These are phyloP conservation scores for Drosophila pachea DNA, from an alignment of 1,140 invertebrate genomes.

Conservation along the genomic window DNA sequence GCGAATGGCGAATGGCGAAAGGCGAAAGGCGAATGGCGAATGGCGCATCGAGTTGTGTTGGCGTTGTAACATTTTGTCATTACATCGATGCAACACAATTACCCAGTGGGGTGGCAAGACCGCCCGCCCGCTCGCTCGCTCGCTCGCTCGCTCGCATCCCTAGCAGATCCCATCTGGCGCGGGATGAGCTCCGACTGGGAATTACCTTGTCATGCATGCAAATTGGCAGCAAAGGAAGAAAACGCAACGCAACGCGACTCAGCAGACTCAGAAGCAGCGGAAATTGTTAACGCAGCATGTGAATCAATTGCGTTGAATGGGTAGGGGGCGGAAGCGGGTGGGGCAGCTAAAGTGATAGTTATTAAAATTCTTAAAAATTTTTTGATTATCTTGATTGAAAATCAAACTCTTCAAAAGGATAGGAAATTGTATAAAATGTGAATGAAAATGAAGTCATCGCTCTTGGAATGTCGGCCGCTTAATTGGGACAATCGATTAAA, in stretches of 20 bases:
- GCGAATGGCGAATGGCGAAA: too few relatives aligned
- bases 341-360: not conserved
- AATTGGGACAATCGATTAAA: conserved; percentile 33
- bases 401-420: too few relatives aligned
- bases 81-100: conserved; percentile 53
- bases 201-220: conserved; percentile 50
- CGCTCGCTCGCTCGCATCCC: too few relatives aligned
- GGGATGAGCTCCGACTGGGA: conserved; percentile 1
- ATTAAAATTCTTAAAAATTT: too few relatives aligned
- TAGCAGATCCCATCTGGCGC: not conserved
- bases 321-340: not conserved
- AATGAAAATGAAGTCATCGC: not conserved
- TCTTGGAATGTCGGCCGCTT: conserved; percentile 2
- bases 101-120: not conserved
- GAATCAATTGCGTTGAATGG: conserved; percentile 3
- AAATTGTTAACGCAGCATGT: conserved; percentile 37
- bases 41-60: conserved; percentile 24
- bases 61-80: conserved; percentile 50
- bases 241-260: conserved; percentile 30
- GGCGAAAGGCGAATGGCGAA: too few relatives aligned
- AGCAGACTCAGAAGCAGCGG: conserved; percentile 36
- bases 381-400: too few relatives aligned
- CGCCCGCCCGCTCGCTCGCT: too few relatives aligned
- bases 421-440: too few relatives aligned
- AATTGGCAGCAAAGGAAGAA: conserved; percentile 39